A percentile compares a stretch with the other conserved stretches of the same genome.
Conservation (phyloP, 2,888 invertebrate species). For the Melanargia galathea region DNA sequence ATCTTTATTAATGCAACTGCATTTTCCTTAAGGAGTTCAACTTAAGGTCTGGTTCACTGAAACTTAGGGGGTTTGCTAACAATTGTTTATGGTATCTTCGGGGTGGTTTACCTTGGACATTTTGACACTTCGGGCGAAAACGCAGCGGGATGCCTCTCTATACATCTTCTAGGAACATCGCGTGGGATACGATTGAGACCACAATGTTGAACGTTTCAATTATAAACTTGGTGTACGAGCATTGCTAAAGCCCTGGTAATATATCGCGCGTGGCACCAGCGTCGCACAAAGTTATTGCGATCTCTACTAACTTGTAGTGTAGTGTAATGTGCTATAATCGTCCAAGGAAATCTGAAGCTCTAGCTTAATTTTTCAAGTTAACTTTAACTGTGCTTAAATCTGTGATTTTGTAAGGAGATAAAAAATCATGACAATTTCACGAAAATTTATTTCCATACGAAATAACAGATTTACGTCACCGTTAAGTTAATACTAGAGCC, state of each 20-base stretch:
- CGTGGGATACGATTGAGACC: conserved; percentile 72
- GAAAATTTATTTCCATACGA: no score
- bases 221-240: conserved; percentile 43
- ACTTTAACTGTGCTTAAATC: no score
- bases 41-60: conserved; percentile 34
- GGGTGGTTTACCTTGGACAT: conserved; percentile 72
- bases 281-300: no score
- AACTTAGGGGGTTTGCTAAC: conserved; percentile 18
- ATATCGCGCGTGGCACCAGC: not conserved
- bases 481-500: no score
- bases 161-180: conserved; percentile 73
- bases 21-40: conserved; percentile 6
- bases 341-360: no score
- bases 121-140: conserved; percentile 79
- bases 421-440: no score
- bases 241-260: not conserved
- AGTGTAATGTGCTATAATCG: no score
- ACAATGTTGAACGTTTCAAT: conserved; percentile 67
- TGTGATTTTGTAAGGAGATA: no score
- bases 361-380: no score
- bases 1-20: conserved; percentile 1
- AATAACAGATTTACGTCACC: no score
- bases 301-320: no score
- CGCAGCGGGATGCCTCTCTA: conserved; percentile 71
- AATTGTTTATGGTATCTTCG: conserved; percentile 46